Base-by-base conservation (phyloP, 2,888 invertebrate genomes). In the Exephanes ischioxanthus region DNA sequence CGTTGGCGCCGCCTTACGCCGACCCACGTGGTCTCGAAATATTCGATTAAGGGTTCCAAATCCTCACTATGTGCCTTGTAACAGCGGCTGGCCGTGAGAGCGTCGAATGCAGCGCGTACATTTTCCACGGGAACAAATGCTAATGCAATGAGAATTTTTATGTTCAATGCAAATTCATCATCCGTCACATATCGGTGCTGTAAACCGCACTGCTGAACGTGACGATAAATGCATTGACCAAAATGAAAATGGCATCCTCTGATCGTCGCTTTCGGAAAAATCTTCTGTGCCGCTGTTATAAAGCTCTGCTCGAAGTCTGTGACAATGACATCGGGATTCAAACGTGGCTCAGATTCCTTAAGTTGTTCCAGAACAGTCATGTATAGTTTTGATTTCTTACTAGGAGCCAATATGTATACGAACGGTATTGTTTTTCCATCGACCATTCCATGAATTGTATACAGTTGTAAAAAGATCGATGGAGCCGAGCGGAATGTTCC, bases 401-500 rank as follows among this genome's bases (percentile, higher is more conserved):
- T 58, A 7, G 68, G 68, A 22, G 45, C 68, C 61, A 78, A 68
- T 68, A 70, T 26, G 68, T 83, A 83, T 19, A 83, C 77, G 16
- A 87, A 79, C 48, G 85, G 87, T 66, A 87, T 66, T 30, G 82
- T 79, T 11, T 68, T 68, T 41, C n/a, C 33, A 3, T 68, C 68
- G 4, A 55, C 30, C 37, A 67, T 16, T 22, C 77, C 67, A 33
- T 77, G 77, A 16, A 77, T 77, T 16, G 51, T 67, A 48, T 67
- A 77, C 14, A 77, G 41, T 67, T 87, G 87, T 45, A 58, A 58
- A 45, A 85, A 87, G 51, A 85, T 71, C 37, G 51, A 71, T 7
- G 83, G 80, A 33, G 70, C 81, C 41, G 75, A 75, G 14, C 79
- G 61, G 48, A 80, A 87, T 22, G 78, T 85, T 51, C 85, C 76